Conservation (phyloP, 2,113 vertebrate genomes). For the Rhadina sibilatrix region DNA sequence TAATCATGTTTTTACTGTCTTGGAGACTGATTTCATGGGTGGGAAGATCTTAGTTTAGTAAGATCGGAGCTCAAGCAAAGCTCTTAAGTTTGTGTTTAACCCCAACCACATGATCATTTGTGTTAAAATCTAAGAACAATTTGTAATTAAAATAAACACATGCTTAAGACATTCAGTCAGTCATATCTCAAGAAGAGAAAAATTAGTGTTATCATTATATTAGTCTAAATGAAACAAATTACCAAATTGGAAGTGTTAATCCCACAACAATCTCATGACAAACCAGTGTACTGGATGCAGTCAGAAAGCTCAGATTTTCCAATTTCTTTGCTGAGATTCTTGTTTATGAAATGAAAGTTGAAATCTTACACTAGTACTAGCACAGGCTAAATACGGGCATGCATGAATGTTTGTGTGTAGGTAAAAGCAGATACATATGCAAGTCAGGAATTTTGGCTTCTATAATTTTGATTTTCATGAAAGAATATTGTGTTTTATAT, state of each 20-base stretch:
- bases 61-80: background rate
- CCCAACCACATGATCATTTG: background rate
- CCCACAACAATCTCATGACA: background rate
- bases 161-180: background rate
- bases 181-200: background rate
- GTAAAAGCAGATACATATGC: background rate
- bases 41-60: background rate
- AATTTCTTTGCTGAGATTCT: background rate
- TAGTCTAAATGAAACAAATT: background rate
- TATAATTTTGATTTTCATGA: background rate
- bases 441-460: background rate
- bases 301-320: background rate
- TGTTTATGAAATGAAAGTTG: background rate
- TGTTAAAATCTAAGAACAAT: background rate
- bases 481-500: background rate
- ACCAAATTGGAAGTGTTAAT: background rate
- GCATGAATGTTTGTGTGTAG: background rate
- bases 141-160: background rate
- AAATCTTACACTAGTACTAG: background rate
- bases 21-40: background rate
- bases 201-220: background rate
- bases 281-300: background rate
- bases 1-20: background rate
- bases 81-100: background rate
- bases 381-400: background rate